Conservation (phyloP, 2,113 vertebrate species). For the Dipodomys merriami region DNA sequence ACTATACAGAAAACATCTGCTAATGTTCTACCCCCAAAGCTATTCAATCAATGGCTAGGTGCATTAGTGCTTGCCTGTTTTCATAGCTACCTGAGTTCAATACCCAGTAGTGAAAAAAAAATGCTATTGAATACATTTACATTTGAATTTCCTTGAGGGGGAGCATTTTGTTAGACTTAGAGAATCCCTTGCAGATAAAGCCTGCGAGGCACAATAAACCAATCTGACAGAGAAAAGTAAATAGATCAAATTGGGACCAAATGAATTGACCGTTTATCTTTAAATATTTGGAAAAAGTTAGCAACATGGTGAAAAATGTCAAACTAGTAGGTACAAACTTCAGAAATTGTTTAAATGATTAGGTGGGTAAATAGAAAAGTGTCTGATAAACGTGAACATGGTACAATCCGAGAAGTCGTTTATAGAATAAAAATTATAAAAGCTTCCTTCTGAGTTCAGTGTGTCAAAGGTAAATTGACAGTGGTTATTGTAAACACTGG, state of each 20-base stretch:
- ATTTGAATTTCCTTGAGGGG: not conserved
- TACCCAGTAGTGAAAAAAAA: not conserved
- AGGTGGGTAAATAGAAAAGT: constrained; percentile 9
- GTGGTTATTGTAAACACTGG: not conserved
- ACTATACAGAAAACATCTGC: constrained; percentile 12
- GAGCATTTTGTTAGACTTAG: constrained; percentile 30
- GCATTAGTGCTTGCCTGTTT: no score
- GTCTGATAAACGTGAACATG: constrained; percentile 27
- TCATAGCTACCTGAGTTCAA: no score
- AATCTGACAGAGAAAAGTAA: constrained; percentile 34
- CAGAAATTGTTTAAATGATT: not conserved
- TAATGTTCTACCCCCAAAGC: not conserved
- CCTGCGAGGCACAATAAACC: not conserved
- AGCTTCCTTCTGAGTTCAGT: not conserved
- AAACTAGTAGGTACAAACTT: not conserved
- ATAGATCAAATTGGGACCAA: not conserved
- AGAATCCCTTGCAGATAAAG: constrained; percentile 42
- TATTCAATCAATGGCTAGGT: no score
- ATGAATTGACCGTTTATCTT: not conserved
- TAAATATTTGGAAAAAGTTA: constrained; percentile 50
- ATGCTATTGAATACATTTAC: not conserved
- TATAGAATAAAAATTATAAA: not conserved
- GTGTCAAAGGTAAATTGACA: not conserved
- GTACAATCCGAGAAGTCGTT: not conserved
- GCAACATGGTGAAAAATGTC: constrained; percentile 5